Base-by-base conservation (phyloP, 2,888 invertebrate genomes). In the Lithophane leautieri region DNA sequence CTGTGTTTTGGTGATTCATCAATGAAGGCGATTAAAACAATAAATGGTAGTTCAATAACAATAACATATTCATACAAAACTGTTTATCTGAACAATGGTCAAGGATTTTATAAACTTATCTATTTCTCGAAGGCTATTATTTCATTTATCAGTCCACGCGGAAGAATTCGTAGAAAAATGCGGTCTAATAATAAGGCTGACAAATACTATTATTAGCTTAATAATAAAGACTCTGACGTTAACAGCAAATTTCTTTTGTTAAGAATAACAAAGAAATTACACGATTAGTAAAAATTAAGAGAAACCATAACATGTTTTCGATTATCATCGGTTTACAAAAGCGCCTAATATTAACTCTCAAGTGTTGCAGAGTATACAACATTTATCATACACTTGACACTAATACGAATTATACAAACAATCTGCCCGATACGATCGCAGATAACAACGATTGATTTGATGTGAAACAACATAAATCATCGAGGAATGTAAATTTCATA, bases 331-430 rank as follows among this genome's bases (percentile, higher is more conserved):
- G 60, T 78, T 69, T 54, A 73, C 61, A 81, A 66, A 56, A 78
- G 42, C 54, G 50, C 34, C 63, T 71, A 73, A 77, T 76, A 65
- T 72, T 60, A 70, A 74, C 63, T 73, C 60, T 82, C n/a, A 65
- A 80, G 77, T 73, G 25, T 77, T 69, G 67, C 62, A 28, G 60
- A 61, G 40, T 42, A 77, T 72, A 72, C 61, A 76, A 69, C 71
- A 83, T 86, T 83, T 83, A 78, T 84, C 74, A 86, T 42, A 78
- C 44, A 73, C 84, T 84, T 86, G 86, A 86, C 78, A 81, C 70
- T 78, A 83, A 83, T 84, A 70, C 58, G 42, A 83, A 82, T 71
- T 75, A 70, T 70, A 74, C 68, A 81, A 82, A 85, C 75, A 83
- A 79, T 85, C 63, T 68, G 44, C 22, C 22, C 25, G 79, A 85